These are phyloP conservation scores for Lerista edwardsae DNA, from an alignment of 2,797 vertebrate species.

Conservation along the genomic window DNA sequence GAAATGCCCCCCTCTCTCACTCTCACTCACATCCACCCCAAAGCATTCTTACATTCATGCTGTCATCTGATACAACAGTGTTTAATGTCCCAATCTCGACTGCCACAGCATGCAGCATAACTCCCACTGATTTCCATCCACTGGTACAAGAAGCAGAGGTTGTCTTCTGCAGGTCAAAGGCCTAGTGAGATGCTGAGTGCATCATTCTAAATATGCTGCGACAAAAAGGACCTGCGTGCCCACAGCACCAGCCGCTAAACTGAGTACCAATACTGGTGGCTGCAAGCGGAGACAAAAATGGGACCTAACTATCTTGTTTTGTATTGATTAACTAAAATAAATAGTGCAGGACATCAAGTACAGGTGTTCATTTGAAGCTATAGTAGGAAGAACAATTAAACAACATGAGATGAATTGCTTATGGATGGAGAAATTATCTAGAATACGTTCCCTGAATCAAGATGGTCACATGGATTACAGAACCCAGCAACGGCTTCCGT, in stretches of 20 bases:
- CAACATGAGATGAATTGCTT: neutral
- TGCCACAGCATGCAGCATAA: neutral
- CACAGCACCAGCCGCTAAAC: no score
- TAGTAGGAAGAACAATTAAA: neutral
- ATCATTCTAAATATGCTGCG: neutral
- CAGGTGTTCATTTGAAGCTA: neutral
- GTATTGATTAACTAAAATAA: neutral
- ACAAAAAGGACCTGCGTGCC: neutral
- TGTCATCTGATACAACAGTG: neutral
- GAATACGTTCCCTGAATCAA: neutral
- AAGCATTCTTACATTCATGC: neutral
- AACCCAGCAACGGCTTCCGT: neutral
- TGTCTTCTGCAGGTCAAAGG: neutral
- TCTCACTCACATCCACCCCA: neutral
- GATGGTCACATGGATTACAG: neutral
- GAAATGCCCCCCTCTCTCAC: neutral
- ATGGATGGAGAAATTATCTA: neutral
- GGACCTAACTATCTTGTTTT: neutral
- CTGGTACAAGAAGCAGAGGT: no score
- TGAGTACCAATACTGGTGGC: neutral
- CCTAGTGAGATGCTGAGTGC: neutral
- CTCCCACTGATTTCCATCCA: neutral
- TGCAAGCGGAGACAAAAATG: neutral
- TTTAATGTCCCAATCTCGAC: neutral
- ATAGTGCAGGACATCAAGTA: no score